phyloP scores from a whole-genome alignment of 2,797 vertebrate genomes.

The Bryconaethiops microstoma region DNA sequence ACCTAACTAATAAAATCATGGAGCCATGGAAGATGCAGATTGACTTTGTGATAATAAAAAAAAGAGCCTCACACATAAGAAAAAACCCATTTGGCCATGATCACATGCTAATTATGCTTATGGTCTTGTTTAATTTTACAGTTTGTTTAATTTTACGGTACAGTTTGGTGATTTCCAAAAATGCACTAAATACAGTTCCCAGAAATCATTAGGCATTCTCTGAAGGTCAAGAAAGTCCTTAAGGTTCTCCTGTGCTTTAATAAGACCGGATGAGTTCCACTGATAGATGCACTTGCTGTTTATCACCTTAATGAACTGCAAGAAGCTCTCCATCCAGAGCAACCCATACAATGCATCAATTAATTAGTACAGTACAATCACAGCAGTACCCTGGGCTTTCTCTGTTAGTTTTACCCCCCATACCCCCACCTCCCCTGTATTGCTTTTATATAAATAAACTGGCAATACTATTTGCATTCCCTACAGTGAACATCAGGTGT shows the following conservation, averaged over 20 bases:
- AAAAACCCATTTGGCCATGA: too few relatives aligned
- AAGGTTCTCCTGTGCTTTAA: neutral
- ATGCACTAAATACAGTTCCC: neutral
- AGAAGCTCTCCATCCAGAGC: neutral
- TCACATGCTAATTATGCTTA: too few relatives aligned
- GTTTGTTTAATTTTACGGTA: too few relatives aligned
- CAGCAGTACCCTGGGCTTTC: neutral
- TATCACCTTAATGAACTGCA: conserved; percentile 4
- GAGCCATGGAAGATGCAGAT: too few relatives aligned
- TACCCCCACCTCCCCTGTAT: too few relatives aligned
- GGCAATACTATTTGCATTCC: neutral
- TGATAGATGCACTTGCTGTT: conserved; percentile 5
- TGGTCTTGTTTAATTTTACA: too few relatives aligned
- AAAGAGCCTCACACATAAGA: too few relatives aligned
- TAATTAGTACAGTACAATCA: neutral
- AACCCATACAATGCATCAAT: neutral
- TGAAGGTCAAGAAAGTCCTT: neutral
- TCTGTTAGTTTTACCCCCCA: neutral
- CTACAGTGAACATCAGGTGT: conserved; percentile 1
- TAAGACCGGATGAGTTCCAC: neutral
- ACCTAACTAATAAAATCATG: too few relatives aligned
- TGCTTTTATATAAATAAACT: neutral
- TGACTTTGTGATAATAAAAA: too few relatives aligned
- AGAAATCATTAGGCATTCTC: neutral
- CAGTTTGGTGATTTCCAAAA: neutral